Conservation (phyloP, 2,113 vertebrate genomes). For the Hydropotes inermis region DNA sequence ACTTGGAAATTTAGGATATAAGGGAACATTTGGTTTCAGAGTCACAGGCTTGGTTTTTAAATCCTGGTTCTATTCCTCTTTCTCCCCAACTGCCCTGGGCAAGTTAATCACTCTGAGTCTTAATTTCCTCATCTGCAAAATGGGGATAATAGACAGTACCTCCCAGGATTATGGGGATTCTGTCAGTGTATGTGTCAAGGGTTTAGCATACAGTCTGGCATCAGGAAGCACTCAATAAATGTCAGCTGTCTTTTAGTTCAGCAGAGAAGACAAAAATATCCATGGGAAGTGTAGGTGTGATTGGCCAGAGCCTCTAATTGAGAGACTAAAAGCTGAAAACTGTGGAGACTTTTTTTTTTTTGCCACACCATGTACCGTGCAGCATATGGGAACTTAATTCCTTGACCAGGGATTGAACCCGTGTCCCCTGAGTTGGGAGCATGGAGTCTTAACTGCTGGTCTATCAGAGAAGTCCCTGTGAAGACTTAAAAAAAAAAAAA, state of each 20-base stretch:
- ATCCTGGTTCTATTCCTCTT: not conserved
- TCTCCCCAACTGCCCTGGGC: not conserved
- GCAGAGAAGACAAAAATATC: not conserved
- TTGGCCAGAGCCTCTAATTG: not conserved
- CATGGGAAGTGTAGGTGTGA: not conserved
- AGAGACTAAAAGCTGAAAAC: not conserved
- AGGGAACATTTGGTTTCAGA: not conserved
- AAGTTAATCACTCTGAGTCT: not conserved
- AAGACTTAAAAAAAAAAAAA: not conserved
- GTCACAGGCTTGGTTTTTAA: not conserved
- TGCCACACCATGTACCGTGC: not conserved
- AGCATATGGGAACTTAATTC: not conserved
- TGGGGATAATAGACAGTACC: not conserved
- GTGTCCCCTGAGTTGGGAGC: not conserved
- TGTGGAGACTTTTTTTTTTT: not conserved
- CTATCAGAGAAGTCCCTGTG: not conserved
- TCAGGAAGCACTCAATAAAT: not conserved
- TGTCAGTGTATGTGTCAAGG: not conserved
- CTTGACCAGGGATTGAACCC: not conserved
- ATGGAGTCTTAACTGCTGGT: not conserved
- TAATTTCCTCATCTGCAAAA: not conserved
- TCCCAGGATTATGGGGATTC: not conserved
- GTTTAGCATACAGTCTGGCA: not conserved
- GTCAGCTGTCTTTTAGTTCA: not conserved
- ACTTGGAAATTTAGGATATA: not conserved